Evolutionary conservation across 2,113 vertebrate genomes (phyloP).

Genomic region (Proteles cristata): DNA sequence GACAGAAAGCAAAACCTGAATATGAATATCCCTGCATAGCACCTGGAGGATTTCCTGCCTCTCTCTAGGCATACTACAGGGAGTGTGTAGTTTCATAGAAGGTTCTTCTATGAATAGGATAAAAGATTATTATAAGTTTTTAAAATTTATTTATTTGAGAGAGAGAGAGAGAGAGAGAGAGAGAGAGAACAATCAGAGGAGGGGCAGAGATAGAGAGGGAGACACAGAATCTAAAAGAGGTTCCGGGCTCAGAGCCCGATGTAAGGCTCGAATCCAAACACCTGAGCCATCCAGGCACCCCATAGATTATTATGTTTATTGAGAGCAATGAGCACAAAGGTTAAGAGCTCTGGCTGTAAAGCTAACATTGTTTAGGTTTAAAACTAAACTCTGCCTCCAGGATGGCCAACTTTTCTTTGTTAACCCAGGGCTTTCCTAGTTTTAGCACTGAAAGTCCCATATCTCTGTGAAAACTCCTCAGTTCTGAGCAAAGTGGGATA

Average conservation of each 20-base stretch:
- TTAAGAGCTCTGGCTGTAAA: neutral
- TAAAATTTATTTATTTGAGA: too few relatives aligned
- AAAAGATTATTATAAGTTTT: conserved; percentile 21
- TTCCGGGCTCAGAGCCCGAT: too few relatives aligned
- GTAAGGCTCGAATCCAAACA: too few relatives aligned
- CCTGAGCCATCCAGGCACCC: too few relatives aligned
- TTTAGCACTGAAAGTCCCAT: conserved; percentile 4
- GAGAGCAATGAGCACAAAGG: neutral
- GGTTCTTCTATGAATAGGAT: neutral
- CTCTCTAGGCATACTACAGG: neutral
- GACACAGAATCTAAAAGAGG: too few relatives aligned
- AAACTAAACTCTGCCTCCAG: neutral
- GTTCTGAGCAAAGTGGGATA: neutral
- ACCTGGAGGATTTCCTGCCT: neutral
- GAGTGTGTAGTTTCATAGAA: neutral
- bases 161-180: too few relatives aligned
- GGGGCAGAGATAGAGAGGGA: too few relatives aligned
- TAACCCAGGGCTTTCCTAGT: neutral
- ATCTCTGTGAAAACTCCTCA: neutral
- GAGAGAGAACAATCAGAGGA: too few relatives aligned
- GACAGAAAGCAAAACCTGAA: neutral
- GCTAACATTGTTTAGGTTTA: neutral
- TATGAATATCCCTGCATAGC: neutral
- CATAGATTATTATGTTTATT: neutral
- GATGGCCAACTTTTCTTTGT: neutral